These are phyloP conservation scores for Lophius piscatorius DNA, from an alignment of 2,113 vertebrate genomes.

Conservation along the genomic window DNA sequence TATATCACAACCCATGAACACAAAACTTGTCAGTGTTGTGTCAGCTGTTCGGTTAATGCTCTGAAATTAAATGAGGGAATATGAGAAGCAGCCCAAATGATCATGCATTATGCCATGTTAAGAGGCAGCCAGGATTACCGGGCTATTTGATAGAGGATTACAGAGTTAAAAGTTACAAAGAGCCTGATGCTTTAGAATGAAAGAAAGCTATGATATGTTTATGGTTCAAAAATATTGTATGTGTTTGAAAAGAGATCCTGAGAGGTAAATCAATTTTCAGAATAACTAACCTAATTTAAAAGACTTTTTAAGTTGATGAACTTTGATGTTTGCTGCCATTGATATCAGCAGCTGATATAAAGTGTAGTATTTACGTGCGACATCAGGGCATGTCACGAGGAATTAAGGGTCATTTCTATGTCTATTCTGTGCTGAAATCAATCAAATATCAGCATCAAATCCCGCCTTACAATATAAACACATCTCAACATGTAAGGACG, in stretches of 20 bases:
- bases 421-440: constrained; percentile 4
- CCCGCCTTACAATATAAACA: constrained; percentile 35
- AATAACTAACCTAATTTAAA: no score
- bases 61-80: constrained; percentile 55
- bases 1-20: constrained; percentile 1
- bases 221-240: constrained; percentile 25
- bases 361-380: not conserved
- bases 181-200: constrained; percentile 71
- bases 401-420: constrained; percentile 5
- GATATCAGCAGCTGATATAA: not conserved
- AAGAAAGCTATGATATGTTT: constrained; percentile 43
- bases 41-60: constrained; percentile 56
- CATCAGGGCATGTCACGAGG: not conserved
- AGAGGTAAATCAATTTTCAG: constrained; percentile 1
- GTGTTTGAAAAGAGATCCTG: constrained; percentile 13
- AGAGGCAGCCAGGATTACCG: constrained; percentile 75
- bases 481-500: constrained; percentile 40
- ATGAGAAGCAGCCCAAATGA: constrained; percentile 70
- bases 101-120: constrained; percentile 71
- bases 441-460: constrained; percentile 51
- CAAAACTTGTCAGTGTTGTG: constrained; percentile 26
- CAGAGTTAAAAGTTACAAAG: constrained; percentile 76
- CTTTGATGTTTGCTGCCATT: no score
- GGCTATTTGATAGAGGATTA: constrained; percentile 77
- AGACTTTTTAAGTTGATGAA: no score